A percentile compares a stretch with the other conserved stretches of the same genome.
Conservation (phyloP, 2,888 invertebrate genomes). For the Epinotia brunnichana region DNA sequence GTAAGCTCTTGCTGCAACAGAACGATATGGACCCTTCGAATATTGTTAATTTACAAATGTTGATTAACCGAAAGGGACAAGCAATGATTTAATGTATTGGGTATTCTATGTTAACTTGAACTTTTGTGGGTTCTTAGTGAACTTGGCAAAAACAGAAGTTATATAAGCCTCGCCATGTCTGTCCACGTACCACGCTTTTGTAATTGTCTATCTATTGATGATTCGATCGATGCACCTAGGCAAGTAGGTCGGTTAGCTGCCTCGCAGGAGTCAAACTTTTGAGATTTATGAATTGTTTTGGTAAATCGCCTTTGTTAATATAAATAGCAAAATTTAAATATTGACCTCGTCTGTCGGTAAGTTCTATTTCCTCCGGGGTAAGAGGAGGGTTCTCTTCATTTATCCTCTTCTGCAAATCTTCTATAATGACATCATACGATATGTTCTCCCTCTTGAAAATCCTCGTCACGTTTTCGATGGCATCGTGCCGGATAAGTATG, state of each 20-base stretch:
- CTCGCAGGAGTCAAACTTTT: neutral
- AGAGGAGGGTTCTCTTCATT: conserved; percentile 90
- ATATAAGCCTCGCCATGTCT: neutral
- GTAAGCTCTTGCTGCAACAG: conserved; percentile 84
- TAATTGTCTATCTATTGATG: neutral
- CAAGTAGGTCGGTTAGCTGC: neutral
- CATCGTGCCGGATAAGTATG: conserved; percentile 87
- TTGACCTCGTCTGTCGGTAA: conserved; percentile 87
- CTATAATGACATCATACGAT: conserved; percentile 87
- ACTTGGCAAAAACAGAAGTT: neutral
- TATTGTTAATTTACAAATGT: conserved; percentile 52
- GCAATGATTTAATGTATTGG: neutral
- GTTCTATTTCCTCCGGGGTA: conserved; percentile 86
- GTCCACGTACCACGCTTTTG: neutral
- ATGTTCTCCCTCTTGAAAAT: conserved; percentile 86
- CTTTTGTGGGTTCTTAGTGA: neutral
- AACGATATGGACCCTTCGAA: conserved; percentile 74
- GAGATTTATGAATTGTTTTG: neutral
- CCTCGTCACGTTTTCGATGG: conserved; percentile 85
- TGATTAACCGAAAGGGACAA: conserved; percentile 12
- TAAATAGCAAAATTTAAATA: neutral
- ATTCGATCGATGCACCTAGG: neutral
- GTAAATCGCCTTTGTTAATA: neutral
- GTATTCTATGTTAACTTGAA: no score
- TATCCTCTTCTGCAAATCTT: conserved; percentile 90